Evolutionary conservation across 2,797 vertebrate genomes (phyloP).

Genomic region (Hemibagrus guttatus): DNA sequence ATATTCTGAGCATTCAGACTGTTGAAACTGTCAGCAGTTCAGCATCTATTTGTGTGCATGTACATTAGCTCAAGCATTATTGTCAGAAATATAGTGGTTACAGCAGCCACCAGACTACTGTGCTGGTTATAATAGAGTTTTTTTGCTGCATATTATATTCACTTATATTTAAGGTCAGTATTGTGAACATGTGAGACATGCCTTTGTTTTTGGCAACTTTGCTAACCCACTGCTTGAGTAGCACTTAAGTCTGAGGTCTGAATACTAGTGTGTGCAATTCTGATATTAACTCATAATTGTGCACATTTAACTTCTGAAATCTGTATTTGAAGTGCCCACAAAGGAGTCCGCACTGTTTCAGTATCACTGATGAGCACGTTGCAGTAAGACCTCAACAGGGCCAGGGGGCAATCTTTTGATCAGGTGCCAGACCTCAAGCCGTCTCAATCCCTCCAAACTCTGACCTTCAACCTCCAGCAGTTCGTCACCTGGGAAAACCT

Average conservation of each 20-base stretch:
- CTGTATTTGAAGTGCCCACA: neutral
- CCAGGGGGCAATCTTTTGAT: conserved; percentile 74
- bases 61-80: neutral
- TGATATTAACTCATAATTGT: neutral
- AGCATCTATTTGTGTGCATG: neutral
- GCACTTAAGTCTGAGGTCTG: neutral
- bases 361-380: conserved; percentile 57
- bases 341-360: conserved; percentile 14
- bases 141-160: neutral
- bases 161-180: neutral
- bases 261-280: neutral
- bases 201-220: neutral
- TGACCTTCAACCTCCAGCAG: conserved; percentile 72
- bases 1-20: neutral
- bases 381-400: conserved; percentile 73
- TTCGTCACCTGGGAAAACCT: conserved; percentile 75
- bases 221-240: neutral
- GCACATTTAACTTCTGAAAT: neutral
- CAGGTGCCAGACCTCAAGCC: conserved; percentile 77
- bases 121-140: neutral
- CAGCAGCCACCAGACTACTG: neutral
- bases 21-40: neutral
- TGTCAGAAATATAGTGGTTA: neutral
- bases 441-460: conserved; percentile 69
- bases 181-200: neutral